Evolutionary conservation across 2,888 invertebrate species (phyloP).

Genomic region (Seira ritae): DNA sequence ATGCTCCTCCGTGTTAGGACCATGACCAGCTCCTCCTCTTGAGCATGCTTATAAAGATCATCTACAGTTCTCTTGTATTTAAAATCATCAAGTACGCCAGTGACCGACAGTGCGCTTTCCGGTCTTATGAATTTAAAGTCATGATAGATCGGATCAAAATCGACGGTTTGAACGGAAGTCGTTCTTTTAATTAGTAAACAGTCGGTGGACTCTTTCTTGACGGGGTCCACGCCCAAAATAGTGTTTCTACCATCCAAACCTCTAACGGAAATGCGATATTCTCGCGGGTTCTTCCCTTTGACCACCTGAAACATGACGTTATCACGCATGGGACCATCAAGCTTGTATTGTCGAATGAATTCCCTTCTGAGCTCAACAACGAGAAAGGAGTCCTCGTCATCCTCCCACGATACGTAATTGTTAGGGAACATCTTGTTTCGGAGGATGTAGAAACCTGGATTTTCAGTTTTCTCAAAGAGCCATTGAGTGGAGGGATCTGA

Average conservation of each 20-base stretch:
- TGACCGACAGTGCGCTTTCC: neutral
- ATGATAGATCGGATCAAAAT: neutral
- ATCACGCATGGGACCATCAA: neutral
- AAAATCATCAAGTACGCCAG: conserved; percentile 16
- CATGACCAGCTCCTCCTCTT: neutral
- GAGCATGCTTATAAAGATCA: conserved; percentile 15
- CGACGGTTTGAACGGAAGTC: neutral
- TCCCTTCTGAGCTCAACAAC: conserved; percentile 31
- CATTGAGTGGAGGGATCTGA: conserved; percentile 9
- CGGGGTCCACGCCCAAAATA: neutral
- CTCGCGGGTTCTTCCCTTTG: neutral
- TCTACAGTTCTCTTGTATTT: neutral
- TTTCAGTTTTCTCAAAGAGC: conserved; percentile 35
- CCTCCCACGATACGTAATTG: conserved; percentile 37
- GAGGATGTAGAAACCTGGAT: conserved; percentile 14
- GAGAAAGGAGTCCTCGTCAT: conserved; percentile 22
- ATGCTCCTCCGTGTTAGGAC: neutral
- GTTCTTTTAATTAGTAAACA: conserved; percentile 21
- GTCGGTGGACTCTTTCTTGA: neutral
- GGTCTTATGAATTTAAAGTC: conserved; percentile 15
- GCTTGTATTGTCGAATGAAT: conserved; percentile 9
- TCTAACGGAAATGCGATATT: conserved; percentile 10
- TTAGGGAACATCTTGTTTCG: conserved; percentile 17
- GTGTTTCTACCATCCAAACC: conserved; percentile 19
- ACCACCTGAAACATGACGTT: conserved; percentile 30